These are phyloP conservation scores for Rhogogaster chlorosoma DNA, from an alignment of 2,888 invertebrate species.

Conservation along the genomic window DNA sequence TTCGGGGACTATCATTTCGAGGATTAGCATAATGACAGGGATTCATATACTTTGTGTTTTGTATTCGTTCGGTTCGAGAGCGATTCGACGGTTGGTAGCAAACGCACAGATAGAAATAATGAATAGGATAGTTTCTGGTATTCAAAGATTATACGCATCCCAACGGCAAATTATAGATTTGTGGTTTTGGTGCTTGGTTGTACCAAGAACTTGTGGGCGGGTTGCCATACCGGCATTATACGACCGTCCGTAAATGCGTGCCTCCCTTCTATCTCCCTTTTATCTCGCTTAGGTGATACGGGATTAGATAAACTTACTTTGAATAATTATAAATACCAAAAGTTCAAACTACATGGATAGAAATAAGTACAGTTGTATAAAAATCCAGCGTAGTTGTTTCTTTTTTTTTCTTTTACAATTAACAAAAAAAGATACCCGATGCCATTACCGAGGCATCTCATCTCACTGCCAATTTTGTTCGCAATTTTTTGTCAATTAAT, in stretches of 20 bases:
- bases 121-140: slow-evolving; percentile 77
- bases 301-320: slow-evolving; percentile 6
- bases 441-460: slow-evolving; percentile 1
- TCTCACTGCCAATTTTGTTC: slow-evolving; percentile 1
- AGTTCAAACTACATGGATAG: background rate
- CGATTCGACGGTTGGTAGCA: slow-evolving; percentile 70
- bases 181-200: slow-evolving; percentile 63
- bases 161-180: slow-evolving; percentile 76
- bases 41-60: slow-evolving; percentile 67
- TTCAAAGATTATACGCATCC: slow-evolving; percentile 77
- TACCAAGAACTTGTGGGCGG: slow-evolving; percentile 66
- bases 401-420: background rate
- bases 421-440: background rate
- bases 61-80: slow-evolving; percentile 51
- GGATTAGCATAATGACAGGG: slow-evolving; percentile 77
- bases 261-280: slow-evolving; percentile 8
- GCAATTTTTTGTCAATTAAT: slow-evolving; percentile 47
- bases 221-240: slow-evolving; percentile 53
- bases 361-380: background rate
- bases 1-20: slow-evolving; percentile 73
- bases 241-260: slow-evolving; percentile 37
- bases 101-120: slow-evolving; percentile 76
- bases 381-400: background rate
- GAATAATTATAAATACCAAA: background rate
- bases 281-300: background rate